Evolutionary conservation across 35 echinoderm and acorn worm species (phyloP).

Genomic region (Holothuria glaberrima): DNA sequence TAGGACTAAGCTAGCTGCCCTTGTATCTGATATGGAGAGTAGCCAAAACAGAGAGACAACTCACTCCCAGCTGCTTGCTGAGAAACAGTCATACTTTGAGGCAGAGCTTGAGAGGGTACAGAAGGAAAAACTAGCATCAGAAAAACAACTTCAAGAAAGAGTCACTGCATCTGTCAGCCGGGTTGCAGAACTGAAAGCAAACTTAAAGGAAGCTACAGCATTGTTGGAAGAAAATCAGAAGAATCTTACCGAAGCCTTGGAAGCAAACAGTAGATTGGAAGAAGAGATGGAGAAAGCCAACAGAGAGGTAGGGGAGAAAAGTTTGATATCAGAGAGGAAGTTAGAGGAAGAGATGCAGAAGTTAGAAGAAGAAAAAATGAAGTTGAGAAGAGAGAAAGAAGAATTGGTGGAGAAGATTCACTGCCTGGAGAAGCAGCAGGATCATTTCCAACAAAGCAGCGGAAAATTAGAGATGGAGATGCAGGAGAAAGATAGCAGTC

Average conservation of each 20-base stretch:
- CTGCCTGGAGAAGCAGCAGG: constrained; percentile 28
- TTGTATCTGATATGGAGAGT: constrained; percentile 21
- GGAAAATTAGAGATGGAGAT: constrained; percentile 17
- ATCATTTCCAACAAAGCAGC: constrained; percentile 46
- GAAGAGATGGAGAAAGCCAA: background rate
- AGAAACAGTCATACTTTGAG: constrained; percentile 6
- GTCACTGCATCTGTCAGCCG: background rate
- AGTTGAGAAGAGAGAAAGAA: constrained; percentile 19
- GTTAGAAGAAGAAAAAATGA: constrained; percentile 22
- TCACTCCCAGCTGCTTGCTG: background rate
- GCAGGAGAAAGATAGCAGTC: constrained; percentile 2
- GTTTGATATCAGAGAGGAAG: background rate
- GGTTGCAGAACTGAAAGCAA: constrained; percentile 1
- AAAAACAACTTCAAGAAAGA: constrained; percentile 23
- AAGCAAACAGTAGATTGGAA: background rate
- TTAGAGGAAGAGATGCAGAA: constrained; percentile 17
- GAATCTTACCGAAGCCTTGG: background rate
- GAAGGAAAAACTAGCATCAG: background rate
- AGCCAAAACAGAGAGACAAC: constrained; percentile 4
- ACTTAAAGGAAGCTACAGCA: constrained; percentile 36
- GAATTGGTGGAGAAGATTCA: background rate
- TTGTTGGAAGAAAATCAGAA: background rate
- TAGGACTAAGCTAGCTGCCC: background rate
- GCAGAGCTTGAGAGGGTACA: constrained; percentile 14
- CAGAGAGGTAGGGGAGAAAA: background rate